Evolutionary conservation across 2,888 invertebrate genomes (phyloP).

Genomic region (Drosophila koepferae): DNA sequence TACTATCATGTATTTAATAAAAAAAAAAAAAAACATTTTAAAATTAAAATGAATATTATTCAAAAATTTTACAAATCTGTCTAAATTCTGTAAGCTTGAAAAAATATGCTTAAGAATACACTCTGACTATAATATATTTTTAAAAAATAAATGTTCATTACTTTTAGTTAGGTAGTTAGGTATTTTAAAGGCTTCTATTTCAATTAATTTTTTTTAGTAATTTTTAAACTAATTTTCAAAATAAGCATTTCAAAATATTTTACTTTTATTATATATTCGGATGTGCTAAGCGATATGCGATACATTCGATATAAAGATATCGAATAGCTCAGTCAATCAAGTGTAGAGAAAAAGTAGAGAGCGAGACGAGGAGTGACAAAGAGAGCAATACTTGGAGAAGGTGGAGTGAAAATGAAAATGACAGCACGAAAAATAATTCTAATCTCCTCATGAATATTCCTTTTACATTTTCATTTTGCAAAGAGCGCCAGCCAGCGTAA

Average conservation of each 20-base stretch:
- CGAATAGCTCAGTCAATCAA: background rate
- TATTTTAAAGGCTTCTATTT: no score
- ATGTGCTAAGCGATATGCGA: background rate
- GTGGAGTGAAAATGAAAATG: conserved; percentile 76
- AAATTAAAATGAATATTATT: no score
- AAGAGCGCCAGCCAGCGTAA: conserved; percentile 68
- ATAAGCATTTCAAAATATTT: background rate
- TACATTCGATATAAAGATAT: background rate
- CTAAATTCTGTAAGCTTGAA: no score
- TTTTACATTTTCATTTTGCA: conserved; percentile 82
- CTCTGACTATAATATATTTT: no score
- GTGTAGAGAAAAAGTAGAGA: background rate
- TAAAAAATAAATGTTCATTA: no score
- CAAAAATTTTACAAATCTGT: no score
- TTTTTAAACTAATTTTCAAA: no score
- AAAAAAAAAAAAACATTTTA: no score
- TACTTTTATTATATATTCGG: background rate
- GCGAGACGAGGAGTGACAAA: background rate
- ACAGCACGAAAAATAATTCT: conserved; percentile 84
- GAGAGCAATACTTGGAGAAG: conserved; percentile 37
- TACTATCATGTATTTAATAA: no score
- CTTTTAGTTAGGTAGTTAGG: no score
- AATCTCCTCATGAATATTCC: conserved; percentile 85
- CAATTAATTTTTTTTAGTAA: no score
- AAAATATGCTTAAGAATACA: no score